A percentile compares a stretch with the other conserved stretches of the same genome.
These are phyloP conservation scores for Nettapus auritus DNA, from an alignment of 2,113 vertebrate species.

Conservation along the genomic window DNA sequence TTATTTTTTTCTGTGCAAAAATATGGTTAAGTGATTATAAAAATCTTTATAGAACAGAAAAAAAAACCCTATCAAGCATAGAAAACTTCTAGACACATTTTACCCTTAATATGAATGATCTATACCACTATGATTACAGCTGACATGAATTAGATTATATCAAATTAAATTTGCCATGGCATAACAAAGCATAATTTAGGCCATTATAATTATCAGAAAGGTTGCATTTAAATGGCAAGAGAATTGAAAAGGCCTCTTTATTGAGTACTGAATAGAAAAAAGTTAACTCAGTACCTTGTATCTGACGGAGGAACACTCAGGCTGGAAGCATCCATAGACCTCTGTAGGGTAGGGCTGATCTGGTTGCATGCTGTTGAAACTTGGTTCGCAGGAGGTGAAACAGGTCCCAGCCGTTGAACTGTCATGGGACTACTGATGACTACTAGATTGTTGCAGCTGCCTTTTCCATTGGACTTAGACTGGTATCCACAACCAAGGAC, in stretches of 20 bases:
- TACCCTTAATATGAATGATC: background rate
- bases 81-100: background rate
- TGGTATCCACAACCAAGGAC: constrained; percentile 70
- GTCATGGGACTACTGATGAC: constrained; percentile 83
- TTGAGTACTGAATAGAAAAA: constrained; percentile 27
- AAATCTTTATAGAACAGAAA: background rate
- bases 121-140: background rate
- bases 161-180: background rate
- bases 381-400: constrained; percentile 74
- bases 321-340: constrained; percentile 76
- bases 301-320: constrained; percentile 81
- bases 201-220: background rate
- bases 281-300: constrained; percentile 83
- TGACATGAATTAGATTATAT: background rate
- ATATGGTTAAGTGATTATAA: background rate
- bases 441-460: constrained; percentile 79
- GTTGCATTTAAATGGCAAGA: background rate
- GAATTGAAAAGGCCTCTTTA: background rate
- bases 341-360: constrained; percentile 74
- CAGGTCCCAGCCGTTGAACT: constrained; percentile 78
- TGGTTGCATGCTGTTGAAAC: constrained; percentile 74
- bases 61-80: background rate
- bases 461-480: constrained; percentile 82
- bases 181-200: background rate
- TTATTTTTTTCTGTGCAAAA: background rate